Evolutionary conservation across 2,888 invertebrate species (phyloP).

Genomic region (Blastobasis lacticolella): DNA sequence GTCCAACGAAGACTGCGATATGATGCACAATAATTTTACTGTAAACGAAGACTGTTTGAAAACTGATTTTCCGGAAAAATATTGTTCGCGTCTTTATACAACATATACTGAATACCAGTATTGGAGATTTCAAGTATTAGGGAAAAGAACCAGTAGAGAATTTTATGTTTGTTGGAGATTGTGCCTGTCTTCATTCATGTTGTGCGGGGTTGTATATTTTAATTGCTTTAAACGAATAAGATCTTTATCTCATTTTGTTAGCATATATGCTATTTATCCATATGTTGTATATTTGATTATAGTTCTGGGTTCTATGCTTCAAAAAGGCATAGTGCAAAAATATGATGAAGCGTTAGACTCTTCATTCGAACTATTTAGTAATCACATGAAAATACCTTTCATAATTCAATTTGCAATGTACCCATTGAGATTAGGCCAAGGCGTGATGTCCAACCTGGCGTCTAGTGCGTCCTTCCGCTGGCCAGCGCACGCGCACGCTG

Average conservation of each 20-base stretch:
- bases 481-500: slow-evolving; percentile 47
- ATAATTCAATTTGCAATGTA: slow-evolving; percentile 32
- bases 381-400: slow-evolving; percentile 22
- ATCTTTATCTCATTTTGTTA: slow-evolving; percentile 33
- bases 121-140: slow-evolving; percentile 34
- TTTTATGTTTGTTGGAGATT: slow-evolving; percentile 46
- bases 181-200: slow-evolving; percentile 40
- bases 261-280: slow-evolving; percentile 31
- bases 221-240: slow-evolving; percentile 36
- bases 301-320: slow-evolving; percentile 49
- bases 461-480: slow-evolving; percentile 41
- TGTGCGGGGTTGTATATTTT: slow-evolving; percentile 29
- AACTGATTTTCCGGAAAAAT: slow-evolving; percentile 14
- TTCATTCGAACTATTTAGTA: slow-evolving; percentile 30
- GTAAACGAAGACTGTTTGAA: slow-evolving; percentile 47
- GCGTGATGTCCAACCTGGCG: slow-evolving; percentile 38
- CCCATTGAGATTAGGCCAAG: slow-evolving; percentile 42
- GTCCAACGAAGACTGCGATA: slow-evolving; percentile 36
- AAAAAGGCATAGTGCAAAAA: slow-evolving; percentile 46
- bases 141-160: slow-evolving; percentile 4
- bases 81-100: slow-evolving; percentile 32
- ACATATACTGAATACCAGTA: slow-evolving; percentile 58
- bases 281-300: slow-evolving; percentile 29
- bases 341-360: slow-evolving; percentile 42
- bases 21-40: slow-evolving; percentile 38